phyloP scores from a whole-genome alignment of 2,888 invertebrate species.

The Drosophila paranaensis region DNA sequence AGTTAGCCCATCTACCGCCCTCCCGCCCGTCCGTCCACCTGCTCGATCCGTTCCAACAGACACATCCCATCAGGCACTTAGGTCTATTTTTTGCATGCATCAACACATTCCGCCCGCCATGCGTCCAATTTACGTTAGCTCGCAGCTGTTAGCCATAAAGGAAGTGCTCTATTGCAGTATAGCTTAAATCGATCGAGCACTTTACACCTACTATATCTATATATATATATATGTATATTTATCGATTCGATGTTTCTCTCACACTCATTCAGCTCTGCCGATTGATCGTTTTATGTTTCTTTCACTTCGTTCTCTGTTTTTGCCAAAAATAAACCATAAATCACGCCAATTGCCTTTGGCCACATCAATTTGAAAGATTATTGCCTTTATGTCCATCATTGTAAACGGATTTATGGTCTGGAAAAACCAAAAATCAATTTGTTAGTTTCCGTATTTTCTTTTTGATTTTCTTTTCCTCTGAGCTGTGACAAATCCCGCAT shows the following conservation, averaged over 20 bases:
- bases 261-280: slow-evolving; percentile 37
- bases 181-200: slow-evolving; percentile 36
- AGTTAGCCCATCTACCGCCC: slow-evolving; percentile 6
- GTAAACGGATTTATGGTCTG: slow-evolving; percentile 38
- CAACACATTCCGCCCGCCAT: slow-evolving; percentile 52
- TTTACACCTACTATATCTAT: slow-evolving; percentile 39
- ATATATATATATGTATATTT: slow-evolving; percentile 1
- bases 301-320: background rate
- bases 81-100: slow-evolving; percentile 56
- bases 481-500: slow-evolving; percentile 17
- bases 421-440: slow-evolving; percentile 1
- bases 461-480: background rate
- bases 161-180: slow-evolving; percentile 64
- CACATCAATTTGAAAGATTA: slow-evolving; percentile 44
- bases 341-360: slow-evolving; percentile 46
- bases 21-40: background rate
- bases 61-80: slow-evolving; percentile 20
- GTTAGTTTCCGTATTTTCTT: background rate
- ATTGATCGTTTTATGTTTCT: slow-evolving; percentile 64
- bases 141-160: slow-evolving; percentile 69
- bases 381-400: slow-evolving; percentile 51
- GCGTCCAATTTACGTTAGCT: slow-evolving; percentile 31
- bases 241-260: slow-evolving; percentile 18
- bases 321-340: slow-evolving; percentile 61
- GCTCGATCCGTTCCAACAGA: slow-evolving; percentile 19